A percentile compares a stretch with the other conserved stretches of the same genome.
phyloP scores from a whole-genome alignment of 2,797 vertebrate species.

The Phalloptychus januarius region DNA sequence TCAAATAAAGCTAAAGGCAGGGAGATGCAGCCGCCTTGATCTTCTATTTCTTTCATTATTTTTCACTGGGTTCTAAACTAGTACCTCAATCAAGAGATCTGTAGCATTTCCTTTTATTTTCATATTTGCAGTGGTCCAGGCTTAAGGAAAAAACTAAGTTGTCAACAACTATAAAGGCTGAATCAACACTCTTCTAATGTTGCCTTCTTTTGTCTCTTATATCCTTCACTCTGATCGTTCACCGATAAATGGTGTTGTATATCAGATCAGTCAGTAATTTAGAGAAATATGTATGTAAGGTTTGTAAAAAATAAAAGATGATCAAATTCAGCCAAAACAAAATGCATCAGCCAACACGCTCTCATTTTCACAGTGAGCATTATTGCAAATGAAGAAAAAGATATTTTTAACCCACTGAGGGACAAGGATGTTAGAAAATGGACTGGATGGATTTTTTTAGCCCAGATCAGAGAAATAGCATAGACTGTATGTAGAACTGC shows the following conservation, averaged over 20 bases:
- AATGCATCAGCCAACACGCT: not conserved
- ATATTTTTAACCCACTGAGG: too few relatives aligned
- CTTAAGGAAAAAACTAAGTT: not conserved
- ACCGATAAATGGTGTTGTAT: not conserved
- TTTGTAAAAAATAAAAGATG: not conserved
- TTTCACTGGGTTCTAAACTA: not conserved
- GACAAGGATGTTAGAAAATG: too few relatives aligned
- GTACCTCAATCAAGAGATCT: not conserved
- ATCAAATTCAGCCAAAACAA: not conserved
- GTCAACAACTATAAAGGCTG: not conserved
- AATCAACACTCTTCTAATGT: too few relatives aligned
- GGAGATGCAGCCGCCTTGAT: not conserved
- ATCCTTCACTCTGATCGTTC: not conserved
- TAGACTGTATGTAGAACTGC: not conserved
- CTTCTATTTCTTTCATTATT: not conserved
- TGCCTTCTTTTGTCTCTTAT: not conserved
- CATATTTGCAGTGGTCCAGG: not conserved
- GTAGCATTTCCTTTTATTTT: not conserved
- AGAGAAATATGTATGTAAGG: not conserved
- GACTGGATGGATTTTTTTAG: too few relatives aligned
- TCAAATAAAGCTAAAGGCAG: not conserved
- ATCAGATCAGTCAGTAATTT: not conserved
- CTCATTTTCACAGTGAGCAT: not conserved
- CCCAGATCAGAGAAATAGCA: not conserved
- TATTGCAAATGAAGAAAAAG: not conserved